Conservation (phyloP, 2,888 invertebrate species). For the Gymnosoma rotundatum region DNA sequence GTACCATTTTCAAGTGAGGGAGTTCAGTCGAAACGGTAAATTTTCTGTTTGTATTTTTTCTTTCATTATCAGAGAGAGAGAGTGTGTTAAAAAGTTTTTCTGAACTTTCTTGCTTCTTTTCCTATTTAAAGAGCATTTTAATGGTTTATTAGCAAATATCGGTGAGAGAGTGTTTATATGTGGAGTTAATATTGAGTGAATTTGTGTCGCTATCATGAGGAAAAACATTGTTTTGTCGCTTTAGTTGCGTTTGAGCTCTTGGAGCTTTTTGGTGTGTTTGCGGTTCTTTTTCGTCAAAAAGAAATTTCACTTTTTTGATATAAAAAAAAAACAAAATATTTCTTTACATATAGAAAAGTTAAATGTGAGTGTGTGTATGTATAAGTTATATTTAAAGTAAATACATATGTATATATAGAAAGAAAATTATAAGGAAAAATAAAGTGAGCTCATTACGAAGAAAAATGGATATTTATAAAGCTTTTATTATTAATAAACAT, state of each 20-base stretch:
- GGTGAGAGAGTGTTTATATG: slow-evolving; percentile 53
- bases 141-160: slow-evolving; percentile 47
- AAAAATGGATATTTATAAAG: slow-evolving; percentile 14
- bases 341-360: slow-evolving; percentile 62
- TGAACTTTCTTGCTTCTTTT: slow-evolving; percentile 6
- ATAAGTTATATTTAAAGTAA: background rate
- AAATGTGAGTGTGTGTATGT: slow-evolving; percentile 58
- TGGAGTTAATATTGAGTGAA: slow-evolving; percentile 71
- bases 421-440: slow-evolving; percentile 40
- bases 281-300: slow-evolving; percentile 57
- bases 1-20: slow-evolving; percentile 46
- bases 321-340: slow-evolving; percentile 56
- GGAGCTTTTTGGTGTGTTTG: slow-evolving; percentile 80
- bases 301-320: slow-evolving; percentile 64
- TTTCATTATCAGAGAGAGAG: slow-evolving; percentile 8
- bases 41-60: slow-evolving; percentile 33
- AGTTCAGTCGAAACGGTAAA: slow-evolving; percentile 66
- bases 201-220: slow-evolving; percentile 53
- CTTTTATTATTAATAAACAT: slow-evolving; percentile 3
- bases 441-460: slow-evolving; percentile 56
- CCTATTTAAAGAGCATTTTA: slow-evolving; percentile 32
- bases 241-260: slow-evolving; percentile 80
- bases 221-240: slow-evolving; percentile 72
- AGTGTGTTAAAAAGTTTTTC: slow-evolving; percentile 13
- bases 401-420: too few species aligned